Evolutionary conservation across 2,113 vertebrate species (phyloP).

Genomic region (Perca fluviatilis): DNA sequence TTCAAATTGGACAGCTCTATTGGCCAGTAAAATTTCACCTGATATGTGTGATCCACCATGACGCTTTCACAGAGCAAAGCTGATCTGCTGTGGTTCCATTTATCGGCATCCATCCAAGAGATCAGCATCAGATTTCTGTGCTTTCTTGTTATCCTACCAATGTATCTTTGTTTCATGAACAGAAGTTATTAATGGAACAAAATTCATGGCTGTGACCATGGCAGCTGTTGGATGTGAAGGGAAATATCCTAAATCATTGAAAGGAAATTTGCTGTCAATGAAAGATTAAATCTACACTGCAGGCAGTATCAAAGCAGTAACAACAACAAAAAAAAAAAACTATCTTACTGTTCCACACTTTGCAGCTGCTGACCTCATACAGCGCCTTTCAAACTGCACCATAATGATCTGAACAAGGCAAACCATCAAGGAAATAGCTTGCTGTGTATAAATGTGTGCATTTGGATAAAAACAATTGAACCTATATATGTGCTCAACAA

Average conservation of each 20-base stretch:
- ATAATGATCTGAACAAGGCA: constrained; percentile 6
- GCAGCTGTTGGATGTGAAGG: not conserved
- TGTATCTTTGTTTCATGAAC: not conserved
- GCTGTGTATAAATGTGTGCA: not conserved
- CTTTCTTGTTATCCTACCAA: not conserved
- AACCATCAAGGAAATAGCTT: not conserved
- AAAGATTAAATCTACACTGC: not conserved
- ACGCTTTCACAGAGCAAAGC: not conserved
- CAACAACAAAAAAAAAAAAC: not conserved
- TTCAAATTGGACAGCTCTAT: not conserved
- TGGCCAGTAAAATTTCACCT: not conserved
- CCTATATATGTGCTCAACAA: not conserved
- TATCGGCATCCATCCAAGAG: not conserved
- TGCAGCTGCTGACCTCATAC: not conserved
- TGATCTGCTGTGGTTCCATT: not conserved
- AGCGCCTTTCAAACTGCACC: not conserved
- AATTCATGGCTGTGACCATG: not conserved
- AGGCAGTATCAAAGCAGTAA: not conserved
- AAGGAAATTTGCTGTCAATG: not conserved
- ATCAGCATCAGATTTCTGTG: not conserved
- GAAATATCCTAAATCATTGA: not conserved
- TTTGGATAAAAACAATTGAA: not conserved
- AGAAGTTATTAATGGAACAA: not conserved
- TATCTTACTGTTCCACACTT: not conserved
- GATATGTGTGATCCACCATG: too few species aligned